Conservation (phyloP, 1,140 invertebrate species). For the Calosoma granatense region DNA sequence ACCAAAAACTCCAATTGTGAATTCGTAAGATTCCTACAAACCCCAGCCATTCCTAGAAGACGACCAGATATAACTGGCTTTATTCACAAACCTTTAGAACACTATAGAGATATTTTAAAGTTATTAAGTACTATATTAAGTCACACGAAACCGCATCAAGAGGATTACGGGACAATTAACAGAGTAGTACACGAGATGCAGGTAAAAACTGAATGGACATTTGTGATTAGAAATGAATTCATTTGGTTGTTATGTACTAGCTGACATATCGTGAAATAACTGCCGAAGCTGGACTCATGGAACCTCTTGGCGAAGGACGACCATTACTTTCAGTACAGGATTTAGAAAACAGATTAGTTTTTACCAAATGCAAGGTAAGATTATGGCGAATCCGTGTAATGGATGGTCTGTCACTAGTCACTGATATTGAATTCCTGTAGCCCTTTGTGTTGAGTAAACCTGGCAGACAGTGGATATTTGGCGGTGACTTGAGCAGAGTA, state of each 20-base stretch:
- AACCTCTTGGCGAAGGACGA: constrained; percentile 66
- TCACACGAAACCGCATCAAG: constrained; percentile 34
- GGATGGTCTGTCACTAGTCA: not conserved
- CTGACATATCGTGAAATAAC: constrained; percentile 66
- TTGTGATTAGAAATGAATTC: not conserved
- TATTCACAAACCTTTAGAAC: constrained; percentile 68
- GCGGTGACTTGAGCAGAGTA: constrained; percentile 68
- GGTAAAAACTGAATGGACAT: constrained; percentile 23
- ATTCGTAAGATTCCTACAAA: constrained; percentile 55
- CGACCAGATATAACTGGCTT: constrained; percentile 72
- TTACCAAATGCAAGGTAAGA: constrained; percentile 70
- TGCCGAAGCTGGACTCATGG: constrained; percentile 69
- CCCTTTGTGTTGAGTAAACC: constrained; percentile 71
- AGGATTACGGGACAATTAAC: constrained; percentile 35
- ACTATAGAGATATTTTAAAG: constrained; percentile 52
- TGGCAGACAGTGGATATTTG: constrained; percentile 78
- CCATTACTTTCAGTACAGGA: constrained; percentile 70
- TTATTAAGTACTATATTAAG: constrained; percentile 38
- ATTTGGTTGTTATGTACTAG: constrained; percentile 29
- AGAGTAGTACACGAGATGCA: constrained; percentile 39
- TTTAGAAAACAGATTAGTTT: constrained; percentile 70
- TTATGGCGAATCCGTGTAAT: not conserved
- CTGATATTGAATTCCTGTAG: constrained; percentile 32
- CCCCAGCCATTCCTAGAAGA: constrained; percentile 63
- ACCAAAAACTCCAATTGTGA: constrained; percentile 36